Base-by-base conservation (phyloP, 1,140 invertebrate species). In the Euura saliciscinereae region DNA sequence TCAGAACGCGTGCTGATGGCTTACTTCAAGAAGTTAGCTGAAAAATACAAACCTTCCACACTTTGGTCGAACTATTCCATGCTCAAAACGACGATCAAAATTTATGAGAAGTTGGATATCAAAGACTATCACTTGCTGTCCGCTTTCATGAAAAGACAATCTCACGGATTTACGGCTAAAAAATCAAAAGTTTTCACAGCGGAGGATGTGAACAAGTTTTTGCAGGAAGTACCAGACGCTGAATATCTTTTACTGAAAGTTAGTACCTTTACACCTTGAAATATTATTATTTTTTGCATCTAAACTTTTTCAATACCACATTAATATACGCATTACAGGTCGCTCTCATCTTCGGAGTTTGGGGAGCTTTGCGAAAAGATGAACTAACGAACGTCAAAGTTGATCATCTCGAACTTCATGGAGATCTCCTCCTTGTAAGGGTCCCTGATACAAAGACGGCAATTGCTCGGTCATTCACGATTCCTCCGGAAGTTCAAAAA, bases 321-420 rank as follows among this genome's bases (percentile, higher is more conserved):
- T 28, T 28, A 28, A 28, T 28, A 28, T 28, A 28, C 28, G 28
- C 0, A 28, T 0, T 28, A 28, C 28, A 1, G 28, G 28, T 28
- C 28, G 28, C 1, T 64, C 42, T 71, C 45, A 80, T 82, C 70
- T 77, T 82, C 64, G 77, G 76, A 43, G 69, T 78, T 28, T 46
- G 13, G 73, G 80, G 78, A 6, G 77, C 76, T 2, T 80, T 76
- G 44, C 72, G 77, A 65, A 68, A 75, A 44, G 70, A 71, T 6
- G 76, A 81, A 73, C 64, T 82, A 28, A 28, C 28, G 28, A 28
- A 28, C 28, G 28, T 28, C 28, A 28, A 28, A 28, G 28, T 28
- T 28, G 28, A 28, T 28, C 28, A 28, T 28, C 28, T 28, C 28
- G 28, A 28, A 28, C 28, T 1, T 28, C 28, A 28, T 28, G 28